Evolutionary conservation across 2,113 vertebrate species (phyloP).

Genomic region (Plecturocebus donacophilus): DNA sequence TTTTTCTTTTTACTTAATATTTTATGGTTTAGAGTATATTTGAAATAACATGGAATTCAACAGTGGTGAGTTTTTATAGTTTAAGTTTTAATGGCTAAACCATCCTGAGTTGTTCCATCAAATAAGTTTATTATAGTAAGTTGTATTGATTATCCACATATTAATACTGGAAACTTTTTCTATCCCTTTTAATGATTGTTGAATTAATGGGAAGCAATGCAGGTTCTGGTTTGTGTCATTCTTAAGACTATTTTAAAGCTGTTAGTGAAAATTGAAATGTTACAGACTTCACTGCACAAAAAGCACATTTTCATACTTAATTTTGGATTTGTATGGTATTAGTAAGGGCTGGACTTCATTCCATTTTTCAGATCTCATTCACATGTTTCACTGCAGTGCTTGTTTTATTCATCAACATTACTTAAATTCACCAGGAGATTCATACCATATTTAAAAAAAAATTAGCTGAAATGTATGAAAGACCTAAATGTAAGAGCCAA

Average conservation of each 20-base stretch:
- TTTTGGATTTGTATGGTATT: neutral
- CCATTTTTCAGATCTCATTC: neutral
- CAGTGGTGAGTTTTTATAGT: neutral
- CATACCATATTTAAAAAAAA: neutral
- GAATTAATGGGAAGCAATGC: neutral
- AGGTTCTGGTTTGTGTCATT: neutral
- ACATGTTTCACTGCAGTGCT: neutral
- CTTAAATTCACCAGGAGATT: neutral
- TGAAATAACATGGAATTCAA: neutral
- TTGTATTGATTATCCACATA: neutral
- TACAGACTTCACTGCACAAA: neutral
- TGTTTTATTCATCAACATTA: neutral
- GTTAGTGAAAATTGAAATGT: neutral
- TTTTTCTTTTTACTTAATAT: neutral
- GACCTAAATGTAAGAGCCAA: neutral
- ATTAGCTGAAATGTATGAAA: neutral
- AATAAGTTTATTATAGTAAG: neutral
- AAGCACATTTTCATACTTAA: neutral
- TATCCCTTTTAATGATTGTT: neutral
- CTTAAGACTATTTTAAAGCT: neutral
- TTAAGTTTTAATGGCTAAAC: neutral
- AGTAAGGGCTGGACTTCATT: neutral
- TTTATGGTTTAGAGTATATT: neutral
- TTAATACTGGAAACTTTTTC: neutral
- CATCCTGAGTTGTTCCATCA: neutral